Evolutionary conservation across 2,113 vertebrate species (phyloP), one percentile per base, ranked within the genome.

Genomic region (Seriola aureovittata): DNA sequence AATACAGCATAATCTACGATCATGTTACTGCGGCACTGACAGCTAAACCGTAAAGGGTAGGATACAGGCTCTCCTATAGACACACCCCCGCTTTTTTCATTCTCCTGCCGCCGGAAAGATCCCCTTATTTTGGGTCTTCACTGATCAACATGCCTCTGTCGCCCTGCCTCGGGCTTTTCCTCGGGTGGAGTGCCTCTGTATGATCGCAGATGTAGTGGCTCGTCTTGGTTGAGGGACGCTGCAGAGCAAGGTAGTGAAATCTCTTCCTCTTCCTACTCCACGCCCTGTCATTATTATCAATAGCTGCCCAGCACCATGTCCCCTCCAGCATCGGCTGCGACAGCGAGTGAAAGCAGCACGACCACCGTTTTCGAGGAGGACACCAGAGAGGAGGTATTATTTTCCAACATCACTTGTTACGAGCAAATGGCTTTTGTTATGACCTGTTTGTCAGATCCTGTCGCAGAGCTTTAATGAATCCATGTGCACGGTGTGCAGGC

Each of bases 381-480:
- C 72, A 71, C 87, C 79, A 93, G 95, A 81, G 95, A 95, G 84
- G 95, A 96, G 95, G 95, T 93, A 92, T 14, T 17, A 3, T 72
- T 12, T 62, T 52, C 36, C 23, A 23, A 5, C 70, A 64, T 60
- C 50, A 42, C 34, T 58, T 4, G 1, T 4, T 14, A 42, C 7
- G 8, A 29, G 7, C n/a, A 44, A 13, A 38, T 34, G 44, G 32
- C 1, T 54, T 69, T 60, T 55, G 44, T 6, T n/a, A 1, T 32
- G 65, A 9, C 54, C 12, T 57, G 40, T 52, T 38, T 75, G 58
- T 72, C 9, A 1, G 42, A 59, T 75, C 32, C 32, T 69, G 80
- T 63, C 67, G 78, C 58, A 84, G 78, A 52, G 71, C 54, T 75
- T 50, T 19, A 14, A 40, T 70, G 36, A 4, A 32, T 77, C 64